Evolutionary conservation across 2,113 vertebrate species (phyloP).

Genomic region (Phalacrocorax carbo): DNA sequence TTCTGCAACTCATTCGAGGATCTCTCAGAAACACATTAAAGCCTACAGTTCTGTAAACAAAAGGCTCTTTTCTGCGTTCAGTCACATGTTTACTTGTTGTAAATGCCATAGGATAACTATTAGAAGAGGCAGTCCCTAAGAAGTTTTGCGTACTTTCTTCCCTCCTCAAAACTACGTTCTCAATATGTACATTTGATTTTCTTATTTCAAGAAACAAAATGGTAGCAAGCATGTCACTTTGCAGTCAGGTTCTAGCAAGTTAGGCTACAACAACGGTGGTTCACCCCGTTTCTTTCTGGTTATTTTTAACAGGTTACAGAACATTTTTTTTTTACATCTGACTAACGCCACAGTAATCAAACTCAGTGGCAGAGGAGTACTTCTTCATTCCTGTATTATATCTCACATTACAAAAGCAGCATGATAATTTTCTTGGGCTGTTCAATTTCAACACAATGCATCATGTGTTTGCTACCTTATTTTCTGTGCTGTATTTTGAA

Average conservation of each 20-base stretch:
- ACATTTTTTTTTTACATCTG: not conserved
- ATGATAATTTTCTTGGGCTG: not conserved
- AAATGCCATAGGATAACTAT: accelerated
- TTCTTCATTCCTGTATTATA: not conserved
- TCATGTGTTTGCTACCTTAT: not conserved
- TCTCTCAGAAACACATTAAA: not conserved
- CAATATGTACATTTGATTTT: not conserved
- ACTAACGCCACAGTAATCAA: not conserved
- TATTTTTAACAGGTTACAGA: not conserved
- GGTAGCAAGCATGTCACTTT: not conserved
- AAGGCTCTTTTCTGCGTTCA: not conserved
- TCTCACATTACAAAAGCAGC: not conserved
- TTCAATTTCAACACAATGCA: not conserved
- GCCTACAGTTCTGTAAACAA: not conserved
- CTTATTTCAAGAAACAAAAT: not conserved
- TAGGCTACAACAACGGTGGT: not conserved
- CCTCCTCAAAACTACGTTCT: not conserved
- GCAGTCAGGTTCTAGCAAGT: not conserved
- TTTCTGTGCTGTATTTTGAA: not conserved
- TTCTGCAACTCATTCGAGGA: not conserved
- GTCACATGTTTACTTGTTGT: not conserved
- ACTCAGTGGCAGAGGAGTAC: not conserved
- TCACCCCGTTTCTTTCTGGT: not conserved
- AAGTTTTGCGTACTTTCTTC: not conserved
- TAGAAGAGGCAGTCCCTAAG: not conserved